A percentile compares a stretch with the other conserved stretches of the same genome.
Evolutionary conservation across 2,113 vertebrate species (phyloP).

Genomic region (Neogale vison): DNA sequence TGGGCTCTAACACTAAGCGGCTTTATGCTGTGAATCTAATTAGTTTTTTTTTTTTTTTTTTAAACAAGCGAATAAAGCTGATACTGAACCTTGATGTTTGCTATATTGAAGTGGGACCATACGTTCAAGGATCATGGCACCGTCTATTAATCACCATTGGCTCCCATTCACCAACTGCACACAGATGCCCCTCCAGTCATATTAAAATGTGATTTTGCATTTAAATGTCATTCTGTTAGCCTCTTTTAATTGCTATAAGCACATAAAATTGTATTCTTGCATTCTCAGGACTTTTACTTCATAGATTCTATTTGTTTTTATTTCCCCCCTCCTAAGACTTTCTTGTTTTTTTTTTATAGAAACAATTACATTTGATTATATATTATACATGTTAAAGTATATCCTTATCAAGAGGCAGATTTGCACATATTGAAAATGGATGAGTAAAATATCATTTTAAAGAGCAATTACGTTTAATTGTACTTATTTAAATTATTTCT

Average conservation of each 20-base stretch:
- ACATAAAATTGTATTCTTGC: conserved; percentile 67
- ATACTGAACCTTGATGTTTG: conserved; percentile 62
- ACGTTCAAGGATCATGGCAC: conserved; percentile 72
- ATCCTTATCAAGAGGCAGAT: background rate
- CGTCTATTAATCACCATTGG: conserved; percentile 70
- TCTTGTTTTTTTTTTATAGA: background rate
- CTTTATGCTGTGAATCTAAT: conserved; percentile 76
- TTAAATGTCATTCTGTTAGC: conserved; percentile 68
- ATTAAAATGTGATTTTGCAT: conserved; percentile 67
- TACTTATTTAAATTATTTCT: background rate
- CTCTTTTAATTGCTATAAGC: conserved; percentile 72
- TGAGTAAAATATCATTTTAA: background rate
- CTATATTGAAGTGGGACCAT: conserved; percentile 54
- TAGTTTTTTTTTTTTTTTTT: conserved; percentile 51
- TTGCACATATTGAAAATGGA: background rate
- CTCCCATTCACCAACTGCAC: conserved; percentile 53
- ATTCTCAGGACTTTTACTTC: conserved; percentile 53
- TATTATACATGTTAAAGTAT: background rate
- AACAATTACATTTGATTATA: background rate
- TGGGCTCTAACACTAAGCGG: background rate
- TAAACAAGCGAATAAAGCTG: conserved; percentile 63
- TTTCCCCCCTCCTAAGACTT: background rate
- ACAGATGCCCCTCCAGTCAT: conserved; percentile 61
- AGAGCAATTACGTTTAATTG: background rate
- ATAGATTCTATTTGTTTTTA: background rate